Conservation (phyloP, 2,797 vertebrate species). For the Lithobates pipiens region DNA sequence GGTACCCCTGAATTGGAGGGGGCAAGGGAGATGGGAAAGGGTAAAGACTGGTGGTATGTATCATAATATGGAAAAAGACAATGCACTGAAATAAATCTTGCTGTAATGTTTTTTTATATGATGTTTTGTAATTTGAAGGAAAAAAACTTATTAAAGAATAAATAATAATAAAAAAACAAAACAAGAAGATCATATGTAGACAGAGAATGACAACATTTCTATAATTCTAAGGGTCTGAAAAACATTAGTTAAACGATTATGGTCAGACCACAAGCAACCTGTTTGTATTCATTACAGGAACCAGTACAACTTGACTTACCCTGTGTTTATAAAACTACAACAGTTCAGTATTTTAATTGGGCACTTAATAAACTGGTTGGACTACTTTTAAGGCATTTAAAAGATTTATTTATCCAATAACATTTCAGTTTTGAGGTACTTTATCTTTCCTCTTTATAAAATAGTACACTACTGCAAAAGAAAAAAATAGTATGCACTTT, state of each 20-base stretch:
- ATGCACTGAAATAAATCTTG: too few species aligned
- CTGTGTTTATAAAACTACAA: background rate
- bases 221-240: too few species aligned
- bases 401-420: background rate
- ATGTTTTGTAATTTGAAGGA: too few species aligned
- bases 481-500: too few species aligned
- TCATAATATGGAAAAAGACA: too few species aligned
- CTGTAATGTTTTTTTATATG: too few species aligned
- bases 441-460: background rate
- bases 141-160: too few species aligned
- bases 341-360: background rate
- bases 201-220: background rate
- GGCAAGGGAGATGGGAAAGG: too few species aligned
- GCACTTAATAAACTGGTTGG: constrained; percentile 12
- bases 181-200: background rate
- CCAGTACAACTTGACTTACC: constrained; percentile 21
- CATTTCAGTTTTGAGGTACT: background rate
- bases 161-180: too few species aligned
- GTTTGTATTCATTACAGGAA: constrained; percentile 17
- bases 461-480: background rate
- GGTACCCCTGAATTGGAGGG: too few species aligned
- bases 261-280: background rate
- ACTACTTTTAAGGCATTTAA: background rate
- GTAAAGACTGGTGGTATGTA: too few species aligned
- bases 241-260: background rate